phyloP scores from a whole-genome alignment of 1,140 invertebrate species.

The Liolophura sinensis region DNA sequence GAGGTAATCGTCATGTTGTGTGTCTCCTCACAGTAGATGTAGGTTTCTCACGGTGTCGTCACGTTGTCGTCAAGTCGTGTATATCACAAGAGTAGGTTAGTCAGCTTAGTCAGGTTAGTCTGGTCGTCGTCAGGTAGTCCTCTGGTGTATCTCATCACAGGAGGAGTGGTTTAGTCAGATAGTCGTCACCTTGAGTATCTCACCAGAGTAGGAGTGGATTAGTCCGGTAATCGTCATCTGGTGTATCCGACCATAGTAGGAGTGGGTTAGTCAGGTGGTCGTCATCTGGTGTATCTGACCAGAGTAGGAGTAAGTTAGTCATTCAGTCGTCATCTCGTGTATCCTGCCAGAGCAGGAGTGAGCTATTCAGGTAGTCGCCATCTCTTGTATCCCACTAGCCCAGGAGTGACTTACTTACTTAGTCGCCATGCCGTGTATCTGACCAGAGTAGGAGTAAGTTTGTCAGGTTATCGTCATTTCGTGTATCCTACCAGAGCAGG shows the following conservation, averaged over 20 bases:
- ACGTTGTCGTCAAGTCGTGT: slow-evolving; percentile 1
- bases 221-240: neutral
- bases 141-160: too few species aligned
- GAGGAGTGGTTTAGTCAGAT: neutral
- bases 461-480: neutral
- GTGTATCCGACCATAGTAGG: too few species aligned
- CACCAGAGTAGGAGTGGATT: slow-evolving; percentile 11
- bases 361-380: neutral
- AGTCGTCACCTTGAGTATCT: neutral
- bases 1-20: neutral
- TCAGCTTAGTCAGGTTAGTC: too few species aligned
- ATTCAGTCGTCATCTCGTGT: neutral
- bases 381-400: too few species aligned
- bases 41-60: neutral
- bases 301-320: neutral
- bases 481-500: too few species aligned
- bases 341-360: slow-evolving; percentile 3
- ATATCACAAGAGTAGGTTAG: slow-evolving; percentile 10
- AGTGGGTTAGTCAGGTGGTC: neutral
- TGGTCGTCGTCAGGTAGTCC: neutral
- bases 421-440: neutral
- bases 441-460: slow-evolving; percentile 17
- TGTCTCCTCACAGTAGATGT: neutral
- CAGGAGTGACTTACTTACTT: neutral
- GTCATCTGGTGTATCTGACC: neutral